Conservation (phyloP, 2,888 invertebrate species). For the Melitaea athalia region DNA sequence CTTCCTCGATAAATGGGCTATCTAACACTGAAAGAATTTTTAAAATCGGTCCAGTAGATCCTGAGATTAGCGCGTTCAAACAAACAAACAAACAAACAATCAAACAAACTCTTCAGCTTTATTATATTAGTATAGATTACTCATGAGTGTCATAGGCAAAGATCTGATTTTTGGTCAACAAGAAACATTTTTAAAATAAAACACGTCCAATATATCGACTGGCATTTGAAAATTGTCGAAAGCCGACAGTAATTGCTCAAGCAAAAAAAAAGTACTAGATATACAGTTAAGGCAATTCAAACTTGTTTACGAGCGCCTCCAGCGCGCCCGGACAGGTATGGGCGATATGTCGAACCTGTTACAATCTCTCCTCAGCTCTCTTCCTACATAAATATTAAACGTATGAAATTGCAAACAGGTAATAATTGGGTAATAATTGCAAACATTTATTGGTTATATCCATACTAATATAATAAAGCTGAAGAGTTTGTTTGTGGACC, state of each 20-base stretch:
- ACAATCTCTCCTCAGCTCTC: constrained; percentile 6
- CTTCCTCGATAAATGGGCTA: too few relatives aligned
- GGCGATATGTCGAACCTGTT: constrained; percentile 8
- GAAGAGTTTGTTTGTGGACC: too few relatives aligned
- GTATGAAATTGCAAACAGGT: background rate
- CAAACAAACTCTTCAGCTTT: too few relatives aligned
- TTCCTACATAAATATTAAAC: background rate
- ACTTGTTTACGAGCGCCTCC: constrained; percentile 6
- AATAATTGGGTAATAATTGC: background rate
- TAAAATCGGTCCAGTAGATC: too few relatives aligned
- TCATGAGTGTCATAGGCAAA: too few relatives aligned
- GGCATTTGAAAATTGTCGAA: background rate
- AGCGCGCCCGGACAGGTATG: background rate
- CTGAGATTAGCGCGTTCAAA: too few relatives aligned
- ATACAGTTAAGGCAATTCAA: constrained; percentile 5
- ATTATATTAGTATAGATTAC: too few relatives aligned
- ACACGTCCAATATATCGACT: background rate
- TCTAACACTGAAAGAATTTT: too few relatives aligned
- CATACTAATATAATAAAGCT: too few relatives aligned
- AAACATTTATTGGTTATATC: background rate
- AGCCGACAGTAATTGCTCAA: background rate
- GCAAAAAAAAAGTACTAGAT: background rate
- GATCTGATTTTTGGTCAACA: too few relatives aligned
- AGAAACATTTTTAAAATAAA: too few relatives aligned
- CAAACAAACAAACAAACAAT: too few relatives aligned